phyloP scores from a whole-genome alignment of 2,888 invertebrate genomes.

The Cetonia aurata region DNA sequence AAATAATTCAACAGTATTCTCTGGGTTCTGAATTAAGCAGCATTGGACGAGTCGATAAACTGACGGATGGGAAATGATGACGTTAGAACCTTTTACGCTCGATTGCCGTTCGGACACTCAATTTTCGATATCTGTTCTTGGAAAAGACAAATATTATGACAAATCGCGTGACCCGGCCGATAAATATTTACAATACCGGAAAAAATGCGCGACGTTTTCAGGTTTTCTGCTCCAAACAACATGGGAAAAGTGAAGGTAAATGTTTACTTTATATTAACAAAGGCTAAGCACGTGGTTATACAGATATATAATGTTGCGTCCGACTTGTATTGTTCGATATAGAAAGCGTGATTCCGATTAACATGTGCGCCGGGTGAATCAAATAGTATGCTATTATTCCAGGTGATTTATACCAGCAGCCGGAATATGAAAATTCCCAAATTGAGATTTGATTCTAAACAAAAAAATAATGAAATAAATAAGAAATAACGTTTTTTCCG shows the following conservation, averaged over 20 bases:
- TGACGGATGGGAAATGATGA: slow-evolving; percentile 60
- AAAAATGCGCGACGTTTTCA: slow-evolving; percentile 75
- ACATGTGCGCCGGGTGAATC: too few species aligned
- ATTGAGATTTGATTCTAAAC: too few species aligned
- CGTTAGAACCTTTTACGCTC: slow-evolving; percentile 54
- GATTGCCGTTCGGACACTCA: slow-evolving; percentile 66
- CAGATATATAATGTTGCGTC: slow-evolving; percentile 6
- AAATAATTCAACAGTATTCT: too few species aligned
- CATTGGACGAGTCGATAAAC: slow-evolving; percentile 71
- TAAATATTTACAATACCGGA: slow-evolving; percentile 78
- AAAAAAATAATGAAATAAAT: too few species aligned
- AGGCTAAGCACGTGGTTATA: slow-evolving; percentile 1
- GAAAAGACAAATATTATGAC: slow-evolving; percentile 70
- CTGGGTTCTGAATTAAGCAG: slow-evolving; percentile 66
- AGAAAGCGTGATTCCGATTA: too few species aligned
- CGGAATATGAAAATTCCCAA: too few species aligned
- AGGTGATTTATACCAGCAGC: too few species aligned
- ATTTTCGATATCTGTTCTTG: slow-evolving; percentile 71
- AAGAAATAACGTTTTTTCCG: too few species aligned
- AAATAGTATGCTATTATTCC: too few species aligned
- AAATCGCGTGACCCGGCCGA: slow-evolving; percentile 69
- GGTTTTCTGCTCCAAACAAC: slow-evolving; percentile 72
- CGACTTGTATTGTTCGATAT: neutral
- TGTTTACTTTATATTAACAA: slow-evolving; percentile 36
- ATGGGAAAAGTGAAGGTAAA: slow-evolving; percentile 77